A percentile compares a stretch with the other conserved stretches of the same genome.
These are phyloP conservation scores for Saguinus imperator DNA, from an alignment of 2,113 vertebrate genomes.

Conservation along the genomic window DNA sequence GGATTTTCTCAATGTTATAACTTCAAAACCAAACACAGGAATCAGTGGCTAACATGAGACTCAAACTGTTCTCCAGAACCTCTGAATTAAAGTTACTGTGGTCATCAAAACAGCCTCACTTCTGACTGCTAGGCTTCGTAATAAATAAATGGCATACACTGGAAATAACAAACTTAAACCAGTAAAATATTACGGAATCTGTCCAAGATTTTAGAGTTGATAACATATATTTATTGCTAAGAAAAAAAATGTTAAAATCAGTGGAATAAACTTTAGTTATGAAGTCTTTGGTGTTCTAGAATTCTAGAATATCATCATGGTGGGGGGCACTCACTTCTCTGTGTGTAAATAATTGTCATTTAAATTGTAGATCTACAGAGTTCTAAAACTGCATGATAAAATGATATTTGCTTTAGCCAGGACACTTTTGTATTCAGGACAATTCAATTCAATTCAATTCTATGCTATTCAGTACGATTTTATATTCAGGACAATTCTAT, in stretches of 20 bases:
- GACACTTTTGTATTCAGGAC: neutral
- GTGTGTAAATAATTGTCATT: neutral
- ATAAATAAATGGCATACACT: neutral
- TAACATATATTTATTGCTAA: constrained; percentile 6
- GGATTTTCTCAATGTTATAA: neutral
- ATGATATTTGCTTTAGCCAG: neutral
- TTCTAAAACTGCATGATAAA: neutral
- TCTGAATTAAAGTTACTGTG: neutral
- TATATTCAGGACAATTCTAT: neutral
- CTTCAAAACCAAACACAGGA: neutral
- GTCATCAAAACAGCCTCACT: neutral
- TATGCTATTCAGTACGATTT: neutral
- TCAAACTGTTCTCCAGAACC: neutral
- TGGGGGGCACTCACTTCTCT: neutral
- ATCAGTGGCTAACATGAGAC: neutral
- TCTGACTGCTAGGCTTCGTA: neutral
- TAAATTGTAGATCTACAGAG: neutral
- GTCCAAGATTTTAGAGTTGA: constrained; percentile 24
- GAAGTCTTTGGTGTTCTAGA: neutral
- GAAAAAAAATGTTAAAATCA: neutral
- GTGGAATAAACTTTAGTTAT: neutral
- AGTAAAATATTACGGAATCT: neutral
- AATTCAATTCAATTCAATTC: too few relatives aligned
- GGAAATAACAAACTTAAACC: neutral
- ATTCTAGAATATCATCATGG: neutral